Base-by-base conservation (phyloP, 1,140 invertebrate genomes). In the Lysiphlebus fabarum region DNA sequence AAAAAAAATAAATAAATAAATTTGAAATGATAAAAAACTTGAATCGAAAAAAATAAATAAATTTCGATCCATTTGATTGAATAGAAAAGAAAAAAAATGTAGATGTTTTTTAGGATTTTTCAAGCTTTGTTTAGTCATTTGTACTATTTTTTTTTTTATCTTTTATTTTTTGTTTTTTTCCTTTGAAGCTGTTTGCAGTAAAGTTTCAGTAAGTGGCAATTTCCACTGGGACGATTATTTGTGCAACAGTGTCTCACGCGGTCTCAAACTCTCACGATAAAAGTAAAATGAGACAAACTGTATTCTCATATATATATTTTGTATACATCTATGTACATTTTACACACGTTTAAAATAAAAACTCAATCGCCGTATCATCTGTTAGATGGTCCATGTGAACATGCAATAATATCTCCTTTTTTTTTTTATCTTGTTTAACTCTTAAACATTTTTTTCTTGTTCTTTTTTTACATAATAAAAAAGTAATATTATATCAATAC, bases 151-250 rank as follows among this genome's bases (percentile, higher is more conserved):
- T 40, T 1, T 49, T 38, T 41, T 56, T 34, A n/a, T 43, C 34
- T 56, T 61, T 53, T 58, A 11, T 6, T 38, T 7, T 33, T 50
- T 34, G 17, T 36, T 7, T 33, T 43, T 14, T 14, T 34, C 4
- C 59, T 43, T 43, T 66, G 71, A 68, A 67, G 64, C 64, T 62
- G 54, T 37, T 10, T 37, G 36, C 7, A 1, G 34, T 50, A 59
- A 72, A 72, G 56, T 74, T 75, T 71, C 63, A 10, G 53, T 53
- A 65, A 73, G 62, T 67, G 66, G 64, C 65, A 66, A 70, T 70
- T 70, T 67, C 65, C 69, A 51, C 48, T 55, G 59, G 67, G 58
- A 62, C 69, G 58, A 73, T 74, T 73, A 73, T 66, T 69, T 55
- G 63, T 55, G 53, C 66, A 65, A 66, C 62, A 59, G 17, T 26